Conservation (phyloP, 2,888 invertebrate genomes). For the Oscheius sp. region DNA sequence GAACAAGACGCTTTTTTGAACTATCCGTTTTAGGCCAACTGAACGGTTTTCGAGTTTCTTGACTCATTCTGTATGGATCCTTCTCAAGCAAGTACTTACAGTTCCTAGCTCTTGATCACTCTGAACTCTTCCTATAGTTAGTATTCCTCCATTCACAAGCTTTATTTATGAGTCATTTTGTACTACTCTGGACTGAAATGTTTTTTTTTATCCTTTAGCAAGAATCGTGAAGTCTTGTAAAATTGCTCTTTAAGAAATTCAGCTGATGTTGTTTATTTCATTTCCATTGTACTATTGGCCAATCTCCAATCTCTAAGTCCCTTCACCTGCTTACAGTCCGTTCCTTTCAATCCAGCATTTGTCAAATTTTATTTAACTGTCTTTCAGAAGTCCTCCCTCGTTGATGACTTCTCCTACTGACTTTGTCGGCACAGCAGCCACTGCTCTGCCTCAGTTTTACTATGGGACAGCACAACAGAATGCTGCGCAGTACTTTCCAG, state of each 20-base stretch:
- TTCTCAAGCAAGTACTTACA: background rate
- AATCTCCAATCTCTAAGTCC: too few species aligned
- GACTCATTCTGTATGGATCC: background rate
- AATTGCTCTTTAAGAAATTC: too few species aligned
- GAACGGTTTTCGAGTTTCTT: background rate
- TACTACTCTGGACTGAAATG: too few species aligned
- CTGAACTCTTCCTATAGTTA: too few species aligned
- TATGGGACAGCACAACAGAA: conserved; percentile 29
- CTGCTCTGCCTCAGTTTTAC: conserved; percentile 23
- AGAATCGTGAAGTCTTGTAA: too few species aligned
- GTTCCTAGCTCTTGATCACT: background rate
- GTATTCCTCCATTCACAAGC: too few species aligned
- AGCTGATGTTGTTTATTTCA: too few species aligned
- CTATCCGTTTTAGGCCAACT: background rate
- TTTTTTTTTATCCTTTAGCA: too few species aligned
- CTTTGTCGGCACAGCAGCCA: conserved; percentile 20
- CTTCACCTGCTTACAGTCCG: too few species aligned
- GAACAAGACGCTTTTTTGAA: background rate
- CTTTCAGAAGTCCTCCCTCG: conserved; percentile 28
- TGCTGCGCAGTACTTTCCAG: conserved; percentile 31
- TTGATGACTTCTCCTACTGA: conserved; percentile 33
- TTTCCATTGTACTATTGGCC: too few species aligned
- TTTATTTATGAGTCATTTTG: too few species aligned
- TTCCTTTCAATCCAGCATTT: background rate
- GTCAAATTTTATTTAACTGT: background rate